Conservation (phyloP, 1,140 invertebrate species). For the Pteromalus puparum region DNA sequence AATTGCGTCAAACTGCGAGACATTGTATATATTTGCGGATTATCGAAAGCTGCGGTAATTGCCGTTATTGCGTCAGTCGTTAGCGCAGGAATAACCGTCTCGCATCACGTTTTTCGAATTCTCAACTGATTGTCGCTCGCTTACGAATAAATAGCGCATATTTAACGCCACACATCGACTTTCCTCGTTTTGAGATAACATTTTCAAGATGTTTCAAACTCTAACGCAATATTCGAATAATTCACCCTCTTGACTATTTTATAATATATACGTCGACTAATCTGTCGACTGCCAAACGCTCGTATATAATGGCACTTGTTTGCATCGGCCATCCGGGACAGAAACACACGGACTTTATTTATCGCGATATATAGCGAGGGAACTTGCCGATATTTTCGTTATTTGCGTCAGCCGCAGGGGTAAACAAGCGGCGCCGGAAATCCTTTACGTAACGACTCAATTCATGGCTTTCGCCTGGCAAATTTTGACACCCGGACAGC, state of each 20-base stretch:
- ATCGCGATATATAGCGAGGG: not conserved
- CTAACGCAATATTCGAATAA: not conserved
- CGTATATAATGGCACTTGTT: constrained; percentile 34
- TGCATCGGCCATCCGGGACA: constrained; percentile 12
- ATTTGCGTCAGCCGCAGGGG: constrained; percentile 45
- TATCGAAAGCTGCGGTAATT: not conserved
- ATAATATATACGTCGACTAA: not conserved
- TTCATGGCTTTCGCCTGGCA: not conserved
- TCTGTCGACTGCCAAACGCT: not conserved
- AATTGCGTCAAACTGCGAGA: not conserved
- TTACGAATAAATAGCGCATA: not conserved
- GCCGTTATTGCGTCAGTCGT: not conserved
- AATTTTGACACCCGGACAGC: not conserved
- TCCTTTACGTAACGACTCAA: constrained; percentile 22
- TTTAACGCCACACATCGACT: not conserved
- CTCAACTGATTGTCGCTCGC: not conserved
- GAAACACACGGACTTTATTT: constrained; percentile 33
- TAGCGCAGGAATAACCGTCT: not conserved
- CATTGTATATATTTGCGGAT: not conserved
- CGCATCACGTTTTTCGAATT: not conserved
- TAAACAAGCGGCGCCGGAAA: constrained; percentile 44
- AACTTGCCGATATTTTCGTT: constrained; percentile 45
- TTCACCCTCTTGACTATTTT: too few relatives aligned
- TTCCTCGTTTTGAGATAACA: not conserved
- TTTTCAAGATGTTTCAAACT: not conserved